Evolutionary conservation across 2,113 vertebrate genomes (phyloP), one percentile per base, ranked within the genome.

Genomic region (Alaudala cheleensis): DNA sequence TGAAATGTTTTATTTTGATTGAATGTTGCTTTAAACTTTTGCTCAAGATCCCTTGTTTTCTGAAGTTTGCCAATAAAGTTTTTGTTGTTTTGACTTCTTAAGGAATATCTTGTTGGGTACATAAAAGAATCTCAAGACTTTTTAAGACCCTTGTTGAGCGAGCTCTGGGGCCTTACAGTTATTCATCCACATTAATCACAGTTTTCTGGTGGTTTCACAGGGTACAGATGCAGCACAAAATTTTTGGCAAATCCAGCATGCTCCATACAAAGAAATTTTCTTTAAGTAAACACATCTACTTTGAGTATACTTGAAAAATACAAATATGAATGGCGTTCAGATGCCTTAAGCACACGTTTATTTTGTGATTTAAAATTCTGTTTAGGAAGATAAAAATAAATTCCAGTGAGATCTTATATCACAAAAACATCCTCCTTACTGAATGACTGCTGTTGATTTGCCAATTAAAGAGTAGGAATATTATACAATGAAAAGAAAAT

Each of bases 301-400:
- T 86, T 53, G 34, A 86, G 7, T 73, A 19, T 8, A 23, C 45
- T 83, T 66, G 25, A 78, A 80, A 73, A 51, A 50, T 74, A 64
- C 3, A 0, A 44, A 42, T 73, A 66, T 45, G 21, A 80, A 57
- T 92, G 12, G 60, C 0, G 9, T 45, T 82, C 19, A 37, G 14
- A 83, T n/a, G 16, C 34, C 39, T 74, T 61, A 88, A 69, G 13
- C 47, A 66, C 66, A 39, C 8, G 54, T 70, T 69, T 74, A 73
- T 45, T 93, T 83, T 73, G 18, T 39, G 66, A 70, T 73, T 92
- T 62, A 33, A 81, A 77, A 61, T 73, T 88, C 31, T 80, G 18
- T 83, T 92, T 81, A 54, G 13, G 44, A 78, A 91, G 28, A 70
- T 50, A 84, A 93, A 92, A 86, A 77, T 61, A 69, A 92, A 72